Evolutionary conservation across 2,888 invertebrate species (phyloP), one percentile per base, ranked within the genome.

Genomic region (Arge pagana): DNA sequence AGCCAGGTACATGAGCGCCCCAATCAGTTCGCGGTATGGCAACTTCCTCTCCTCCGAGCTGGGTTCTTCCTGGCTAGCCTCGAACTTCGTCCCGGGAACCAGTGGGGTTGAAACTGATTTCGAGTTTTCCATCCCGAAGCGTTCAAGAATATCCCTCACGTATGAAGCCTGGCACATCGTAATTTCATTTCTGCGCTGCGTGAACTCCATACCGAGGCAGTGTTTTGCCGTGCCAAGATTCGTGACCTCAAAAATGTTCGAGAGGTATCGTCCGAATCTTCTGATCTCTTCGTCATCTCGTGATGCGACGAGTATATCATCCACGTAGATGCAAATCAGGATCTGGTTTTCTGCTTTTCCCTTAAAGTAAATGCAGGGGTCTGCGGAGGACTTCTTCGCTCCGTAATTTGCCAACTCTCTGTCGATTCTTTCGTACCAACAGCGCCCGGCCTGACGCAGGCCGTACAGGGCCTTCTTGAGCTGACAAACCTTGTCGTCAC

Each of bases 151-250:
- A 8, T 51, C 52, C 39, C 52, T 45, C 19, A 56, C 59, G 49
- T 63, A 68, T 16, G 58, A 43, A 48, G 60, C 61, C 48, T 66
- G 41, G 61, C 65, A 63, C 55, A 70, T 52, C 40, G 40, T 58
- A 16, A 37, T 48, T 26, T 57, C 41, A 18, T 50, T 23, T 6
- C 42, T 55, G 58, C 68, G 39, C 53, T 58, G 60, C 56, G 68
- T 60, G 23, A 71, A 64, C 54, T 70, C 62, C 39, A 39, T 39
- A 3, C 39, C 39, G 21, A 39, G 11, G 23, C 39, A 39, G 8
- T 39, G 11, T 2, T 4, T 39, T 39, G 11, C 11, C 2, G 39
- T 21, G 5, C 39, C 39, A 2, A 39, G 11, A n/a, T 3, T 4
- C 13, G 3, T 39, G 2, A 39, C 21, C 10, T 21, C 11, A 21